Evolutionary conservation across 2,888 invertebrate genomes (phyloP).

Genomic region (Gymnoscelis rufifasciata): DNA sequence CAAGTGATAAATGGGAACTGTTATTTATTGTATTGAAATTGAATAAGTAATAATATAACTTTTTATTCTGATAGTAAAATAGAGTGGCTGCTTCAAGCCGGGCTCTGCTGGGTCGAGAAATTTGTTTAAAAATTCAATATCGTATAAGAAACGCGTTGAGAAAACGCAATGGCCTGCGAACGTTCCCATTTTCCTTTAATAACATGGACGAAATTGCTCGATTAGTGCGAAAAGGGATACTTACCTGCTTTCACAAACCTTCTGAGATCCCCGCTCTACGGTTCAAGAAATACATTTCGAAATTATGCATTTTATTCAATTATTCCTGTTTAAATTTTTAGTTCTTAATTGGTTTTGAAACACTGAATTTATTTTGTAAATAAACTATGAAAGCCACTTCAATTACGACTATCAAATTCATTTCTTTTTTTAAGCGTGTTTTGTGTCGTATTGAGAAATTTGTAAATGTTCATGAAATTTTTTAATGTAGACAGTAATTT

Average conservation of each 20-base stretch:
- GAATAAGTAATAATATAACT: too few species aligned
- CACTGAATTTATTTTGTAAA: too few species aligned
- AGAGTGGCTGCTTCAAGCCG: conserved; percentile 53
- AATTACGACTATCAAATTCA: too few species aligned
- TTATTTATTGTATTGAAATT: not conserved
- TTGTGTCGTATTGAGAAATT: too few species aligned
- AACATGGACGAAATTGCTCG: conserved; percentile 74
- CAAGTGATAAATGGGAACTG: conserved; percentile 6
- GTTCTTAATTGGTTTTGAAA: too few species aligned
- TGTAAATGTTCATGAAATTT: too few species aligned
- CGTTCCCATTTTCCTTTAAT: conserved; percentile 73
- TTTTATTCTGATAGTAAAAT: conserved; percentile 42
- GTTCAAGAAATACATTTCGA: not conserved
- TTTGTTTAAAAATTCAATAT: conserved; percentile 76
- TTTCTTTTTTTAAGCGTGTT: too few species aligned
- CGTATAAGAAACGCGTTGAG: conserved; percentile 70
- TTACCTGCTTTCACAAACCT: conserved; percentile 40
- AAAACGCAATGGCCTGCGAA: conserved; percentile 73
- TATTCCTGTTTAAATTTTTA: too few species aligned
- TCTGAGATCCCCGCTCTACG: conserved; percentile 43
- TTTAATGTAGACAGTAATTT: too few species aligned
- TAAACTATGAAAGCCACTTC: too few species aligned
- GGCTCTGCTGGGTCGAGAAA: conserved; percentile 64
- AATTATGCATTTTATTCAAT: not conserved
- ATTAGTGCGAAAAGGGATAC: conserved; percentile 66